phyloP scores from a whole-genome alignment of 2,888 invertebrate genomes.

The Eupithecia centaureata region DNA sequence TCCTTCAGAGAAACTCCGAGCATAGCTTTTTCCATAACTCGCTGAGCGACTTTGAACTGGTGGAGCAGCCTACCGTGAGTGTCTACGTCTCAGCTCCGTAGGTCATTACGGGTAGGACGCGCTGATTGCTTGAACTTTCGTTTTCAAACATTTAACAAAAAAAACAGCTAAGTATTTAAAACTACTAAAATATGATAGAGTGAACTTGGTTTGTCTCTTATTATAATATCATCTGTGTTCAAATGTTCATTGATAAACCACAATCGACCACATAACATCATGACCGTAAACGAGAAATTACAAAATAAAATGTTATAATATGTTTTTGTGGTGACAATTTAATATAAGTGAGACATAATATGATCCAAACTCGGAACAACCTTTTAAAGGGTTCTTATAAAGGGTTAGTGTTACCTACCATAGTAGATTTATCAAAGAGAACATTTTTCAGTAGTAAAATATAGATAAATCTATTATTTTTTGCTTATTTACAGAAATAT shows the following conservation, averaged over 20 bases:
- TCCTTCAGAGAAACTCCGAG: no score
- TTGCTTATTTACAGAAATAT: no score
- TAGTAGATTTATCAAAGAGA: background rate
- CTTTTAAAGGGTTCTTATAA: background rate
- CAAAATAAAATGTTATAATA: background rate
- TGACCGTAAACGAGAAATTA: background rate
- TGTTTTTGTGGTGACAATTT: background rate
- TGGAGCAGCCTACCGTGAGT: no score
- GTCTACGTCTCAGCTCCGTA: no score
- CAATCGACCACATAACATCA: background rate
- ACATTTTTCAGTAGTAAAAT: background rate
- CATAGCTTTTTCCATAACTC: no score
- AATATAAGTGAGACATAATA: background rate
- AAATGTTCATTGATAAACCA: background rate
- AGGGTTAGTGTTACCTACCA: background rate
- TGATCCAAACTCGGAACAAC: background rate
- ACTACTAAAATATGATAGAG: background rate
- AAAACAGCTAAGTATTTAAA: no score
- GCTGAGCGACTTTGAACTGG: no score
- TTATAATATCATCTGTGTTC: no score
- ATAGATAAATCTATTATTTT: no score
- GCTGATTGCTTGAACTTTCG: no score
- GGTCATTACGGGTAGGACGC: no score
- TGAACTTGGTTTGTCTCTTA: background rate
- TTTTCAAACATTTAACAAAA: no score